A percentile compares a stretch with the other conserved stretches of the same genome.
Conservation (phyloP, 2,797 vertebrate species). For the Malurus leucopterus region DNA sequence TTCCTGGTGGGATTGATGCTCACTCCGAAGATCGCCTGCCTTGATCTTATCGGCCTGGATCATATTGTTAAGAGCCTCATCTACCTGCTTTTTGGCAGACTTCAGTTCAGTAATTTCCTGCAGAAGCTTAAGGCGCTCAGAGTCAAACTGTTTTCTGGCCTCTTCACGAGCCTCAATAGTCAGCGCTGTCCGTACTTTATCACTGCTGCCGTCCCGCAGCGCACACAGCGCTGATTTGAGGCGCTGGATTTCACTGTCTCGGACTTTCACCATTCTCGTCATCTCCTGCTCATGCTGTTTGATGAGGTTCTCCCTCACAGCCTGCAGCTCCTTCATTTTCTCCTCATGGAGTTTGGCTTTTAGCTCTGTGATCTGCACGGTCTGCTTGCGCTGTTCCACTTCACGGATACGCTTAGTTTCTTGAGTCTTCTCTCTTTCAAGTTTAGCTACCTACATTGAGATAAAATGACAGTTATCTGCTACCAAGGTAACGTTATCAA, state of each 20-base stretch:
- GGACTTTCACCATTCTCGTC: slow-evolving; percentile 90
- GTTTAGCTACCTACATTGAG: slow-evolving; percentile 85
- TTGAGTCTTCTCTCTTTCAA: slow-evolving; percentile 96
- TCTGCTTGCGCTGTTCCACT: slow-evolving; percentile 96
- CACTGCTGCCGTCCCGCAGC: slow-evolving; percentile 90
- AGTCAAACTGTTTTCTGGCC: slow-evolving; percentile 94
- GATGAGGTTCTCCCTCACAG: slow-evolving; percentile 89
- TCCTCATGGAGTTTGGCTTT: slow-evolving; percentile 96
- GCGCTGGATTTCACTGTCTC: slow-evolving; percentile 93
- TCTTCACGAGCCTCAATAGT: slow-evolving; percentile 94
- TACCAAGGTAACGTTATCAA: neutral
- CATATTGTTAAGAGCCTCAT: slow-evolving; percentile 93
- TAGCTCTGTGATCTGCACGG: slow-evolving; percentile 90
- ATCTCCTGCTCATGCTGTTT: slow-evolving; percentile 95
- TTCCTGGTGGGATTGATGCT: slow-evolving; percentile 97
- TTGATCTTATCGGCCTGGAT: slow-evolving; percentile 98
- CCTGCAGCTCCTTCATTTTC: slow-evolving; percentile 94
- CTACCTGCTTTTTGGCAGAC: slow-evolving; percentile 89
- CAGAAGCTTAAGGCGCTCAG: slow-evolving; percentile 92
- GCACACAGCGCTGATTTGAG: slow-evolving; percentile 88
- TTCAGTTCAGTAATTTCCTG: slow-evolving; percentile 94
- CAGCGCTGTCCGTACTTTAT: slow-evolving; percentile 93
- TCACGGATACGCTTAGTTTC: slow-evolving; percentile 93
- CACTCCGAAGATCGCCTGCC: slow-evolving; percentile 91
- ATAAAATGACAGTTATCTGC: neutral